These are phyloP conservation scores for Plectropomus leopardus DNA, from an alignment of 2,113 vertebrate genomes.

Conservation along the genomic window DNA sequence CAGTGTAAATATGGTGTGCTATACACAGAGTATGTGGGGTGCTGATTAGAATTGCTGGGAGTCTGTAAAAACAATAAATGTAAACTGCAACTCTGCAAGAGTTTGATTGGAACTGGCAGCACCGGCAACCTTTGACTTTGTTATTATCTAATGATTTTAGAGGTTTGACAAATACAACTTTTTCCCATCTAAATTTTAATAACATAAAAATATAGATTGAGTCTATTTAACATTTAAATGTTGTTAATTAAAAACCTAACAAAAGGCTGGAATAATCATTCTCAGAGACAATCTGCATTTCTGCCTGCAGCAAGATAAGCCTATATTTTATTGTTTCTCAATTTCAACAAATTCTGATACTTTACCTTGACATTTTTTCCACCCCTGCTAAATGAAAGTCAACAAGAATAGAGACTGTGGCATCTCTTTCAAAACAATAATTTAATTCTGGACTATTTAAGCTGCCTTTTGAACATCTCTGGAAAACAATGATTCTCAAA, in stretches of 20 bases:
- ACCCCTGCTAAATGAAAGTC: background rate
- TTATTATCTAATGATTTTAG: background rate
- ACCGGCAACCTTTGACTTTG: background rate
- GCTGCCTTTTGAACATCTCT: background rate
- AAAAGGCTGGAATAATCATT: background rate
- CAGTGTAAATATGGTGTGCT: background rate
- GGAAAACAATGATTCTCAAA: background rate
- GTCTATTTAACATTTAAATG: background rate
- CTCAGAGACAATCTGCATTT: background rate
- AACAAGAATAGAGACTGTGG: background rate
- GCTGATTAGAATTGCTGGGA: slow-evolving; percentile 7
- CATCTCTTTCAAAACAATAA: slow-evolving; percentile 11
- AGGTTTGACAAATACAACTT: background rate
- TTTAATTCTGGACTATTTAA: background rate
- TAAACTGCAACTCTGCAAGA: background rate
- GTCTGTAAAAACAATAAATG: slow-evolving; percentile 21
- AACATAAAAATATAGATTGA: background rate
- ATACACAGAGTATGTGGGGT: background rate
- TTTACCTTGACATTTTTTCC: background rate
- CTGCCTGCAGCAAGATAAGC: background rate
- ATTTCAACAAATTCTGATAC: slow-evolving; percentile 15
- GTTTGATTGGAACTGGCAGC: background rate
- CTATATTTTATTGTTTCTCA: background rate
- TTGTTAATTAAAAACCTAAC: background rate
- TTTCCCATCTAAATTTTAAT: background rate